Percentiles rank a stretch among this genome's conserved stretches.
These are phyloP conservation scores for Eilema sororculum DNA, from an alignment of 2,888 invertebrate genomes.

Conservation along the genomic window DNA sequence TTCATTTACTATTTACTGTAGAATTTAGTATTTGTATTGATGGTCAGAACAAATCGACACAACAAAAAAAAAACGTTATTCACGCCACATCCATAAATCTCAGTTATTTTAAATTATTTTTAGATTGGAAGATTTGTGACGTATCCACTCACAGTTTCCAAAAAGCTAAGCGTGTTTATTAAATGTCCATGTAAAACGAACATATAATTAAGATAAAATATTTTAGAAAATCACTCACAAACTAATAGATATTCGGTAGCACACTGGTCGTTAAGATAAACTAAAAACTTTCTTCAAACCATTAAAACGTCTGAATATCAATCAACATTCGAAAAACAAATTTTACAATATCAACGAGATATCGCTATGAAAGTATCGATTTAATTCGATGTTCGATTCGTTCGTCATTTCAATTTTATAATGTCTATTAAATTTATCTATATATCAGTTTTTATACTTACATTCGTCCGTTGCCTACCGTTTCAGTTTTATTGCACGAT, in stretches of 20 bases:
- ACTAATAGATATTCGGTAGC: constrained; percentile 28
- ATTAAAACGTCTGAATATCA: constrained; percentile 44
- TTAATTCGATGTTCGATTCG: constrained; percentile 48
- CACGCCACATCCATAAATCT: not conserved
- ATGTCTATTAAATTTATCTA: constrained; percentile 75
- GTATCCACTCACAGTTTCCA: not conserved
- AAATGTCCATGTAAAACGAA: not conserved
- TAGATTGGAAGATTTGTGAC: not conserved
- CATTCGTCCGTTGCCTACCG: constrained; percentile 70
- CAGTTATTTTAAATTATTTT: constrained; percentile 2
- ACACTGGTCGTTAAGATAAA: constrained; percentile 32
- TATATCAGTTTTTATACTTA: constrained; percentile 68
- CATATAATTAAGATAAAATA: constrained; percentile 4
- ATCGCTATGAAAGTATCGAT: constrained; percentile 59
- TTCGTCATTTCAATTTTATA: constrained; percentile 69
- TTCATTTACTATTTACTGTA: constrained; percentile 14
- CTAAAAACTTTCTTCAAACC: constrained; percentile 34
- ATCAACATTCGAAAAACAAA: constrained; percentile 49
- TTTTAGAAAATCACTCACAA: constrained; percentile 14
- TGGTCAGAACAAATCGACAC: constrained; percentile 3
- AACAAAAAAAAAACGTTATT: constrained; percentile 1
- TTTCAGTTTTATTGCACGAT: constrained; percentile 70
- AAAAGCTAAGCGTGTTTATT: constrained; percentile 6
- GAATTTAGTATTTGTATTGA: constrained; percentile 8
- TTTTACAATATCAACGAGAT: constrained; percentile 58